A percentile compares a stretch with the other conserved stretches of the same genome.
Conservation (phyloP, 2,113 vertebrate genomes). For the Pachyramphus minor region DNA sequence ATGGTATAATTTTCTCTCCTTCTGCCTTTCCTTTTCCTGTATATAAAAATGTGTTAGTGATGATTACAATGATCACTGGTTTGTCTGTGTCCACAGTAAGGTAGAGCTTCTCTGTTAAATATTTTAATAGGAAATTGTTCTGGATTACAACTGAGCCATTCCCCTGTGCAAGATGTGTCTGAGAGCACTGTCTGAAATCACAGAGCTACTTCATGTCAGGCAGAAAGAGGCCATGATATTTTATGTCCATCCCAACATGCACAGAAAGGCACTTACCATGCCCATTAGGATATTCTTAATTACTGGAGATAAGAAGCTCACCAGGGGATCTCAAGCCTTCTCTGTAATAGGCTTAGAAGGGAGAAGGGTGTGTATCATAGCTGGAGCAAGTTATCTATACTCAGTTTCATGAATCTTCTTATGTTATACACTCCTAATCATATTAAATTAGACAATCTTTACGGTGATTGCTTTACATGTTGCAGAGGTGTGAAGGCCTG, state of each 20-base stretch:
- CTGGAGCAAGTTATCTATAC: conserved; percentile 12
- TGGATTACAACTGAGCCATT: conserved; percentile 12
- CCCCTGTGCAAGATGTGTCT: not conserved
- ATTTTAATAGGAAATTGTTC: conserved; percentile 38
- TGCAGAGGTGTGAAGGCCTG: not conserved
- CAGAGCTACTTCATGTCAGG: conserved; percentile 2
- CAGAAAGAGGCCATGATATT: not conserved
- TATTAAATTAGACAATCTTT: conserved; percentile 36
- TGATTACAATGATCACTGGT: not conserved
- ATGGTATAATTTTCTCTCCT: not conserved
- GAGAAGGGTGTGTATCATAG: conserved; percentile 1
- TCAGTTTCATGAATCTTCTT: conserved; percentile 36
- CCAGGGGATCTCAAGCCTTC: not conserved
- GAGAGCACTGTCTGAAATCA: conserved; percentile 9
- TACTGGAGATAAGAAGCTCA: conserved; percentile 53
- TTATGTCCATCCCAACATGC: conserved; percentile 29
- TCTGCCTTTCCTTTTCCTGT: not conserved
- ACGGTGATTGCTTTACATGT: conserved; percentile 22
- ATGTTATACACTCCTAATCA: conserved; percentile 26
- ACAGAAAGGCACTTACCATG: conserved; percentile 36
- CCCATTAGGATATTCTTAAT: conserved; percentile 56
- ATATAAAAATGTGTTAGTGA: not conserved
- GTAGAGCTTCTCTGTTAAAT: conserved; percentile 2
- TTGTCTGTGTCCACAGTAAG: conserved; percentile 3
- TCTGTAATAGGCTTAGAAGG: conserved; percentile 45